Evolutionary conservation across 2,888 invertebrate species (phyloP).

Genomic region (Synanthedon myopaeformis): DNA sequence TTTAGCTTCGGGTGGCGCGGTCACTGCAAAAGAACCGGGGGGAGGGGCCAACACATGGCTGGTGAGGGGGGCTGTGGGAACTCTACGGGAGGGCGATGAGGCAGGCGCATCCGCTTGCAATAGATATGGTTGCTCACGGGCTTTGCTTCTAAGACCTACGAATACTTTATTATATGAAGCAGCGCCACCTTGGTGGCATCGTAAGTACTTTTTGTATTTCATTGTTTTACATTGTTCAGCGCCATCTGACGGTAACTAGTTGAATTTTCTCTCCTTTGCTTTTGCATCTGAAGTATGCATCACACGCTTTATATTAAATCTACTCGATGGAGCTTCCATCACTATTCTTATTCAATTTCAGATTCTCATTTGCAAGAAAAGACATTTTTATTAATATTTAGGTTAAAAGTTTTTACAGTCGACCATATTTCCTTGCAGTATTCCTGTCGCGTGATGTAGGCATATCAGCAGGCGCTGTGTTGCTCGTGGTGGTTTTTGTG

Average conservation of each 20-base stretch:
- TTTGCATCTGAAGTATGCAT: too few species aligned
- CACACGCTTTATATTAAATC: too few species aligned
- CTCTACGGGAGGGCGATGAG: conserved; percentile 41
- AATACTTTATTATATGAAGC: conserved; percentile 44
- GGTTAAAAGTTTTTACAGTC: too few species aligned
- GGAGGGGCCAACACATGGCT: conserved; percentile 25
- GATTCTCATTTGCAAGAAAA: background rate
- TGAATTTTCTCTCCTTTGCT: too few species aligned
- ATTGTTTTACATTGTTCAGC: background rate
- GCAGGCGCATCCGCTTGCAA: conserved; percentile 59
- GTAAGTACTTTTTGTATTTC: conserved; percentile 24
- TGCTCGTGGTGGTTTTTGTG: conserved; percentile 43
- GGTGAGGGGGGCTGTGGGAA: conserved; percentile 40
- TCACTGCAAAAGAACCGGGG: background rate
- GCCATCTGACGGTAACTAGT: background rate
- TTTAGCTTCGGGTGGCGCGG: conserved; percentile 25
- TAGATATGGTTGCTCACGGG: conserved; percentile 52
- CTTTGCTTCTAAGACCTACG: conserved; percentile 45
- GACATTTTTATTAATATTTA: background rate
- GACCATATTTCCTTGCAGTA: conserved; percentile 21
- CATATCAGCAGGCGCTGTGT: conserved; percentile 49
- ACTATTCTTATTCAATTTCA: background rate
- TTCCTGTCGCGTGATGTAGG: conserved; percentile 52
- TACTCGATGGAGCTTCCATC: too few species aligned
- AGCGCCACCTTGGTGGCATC: conserved; percentile 52